These are phyloP conservation scores for Trichonephila inaurata DNA, from an alignment of 1,140 invertebrate genomes.

Conservation along the genomic window DNA sequence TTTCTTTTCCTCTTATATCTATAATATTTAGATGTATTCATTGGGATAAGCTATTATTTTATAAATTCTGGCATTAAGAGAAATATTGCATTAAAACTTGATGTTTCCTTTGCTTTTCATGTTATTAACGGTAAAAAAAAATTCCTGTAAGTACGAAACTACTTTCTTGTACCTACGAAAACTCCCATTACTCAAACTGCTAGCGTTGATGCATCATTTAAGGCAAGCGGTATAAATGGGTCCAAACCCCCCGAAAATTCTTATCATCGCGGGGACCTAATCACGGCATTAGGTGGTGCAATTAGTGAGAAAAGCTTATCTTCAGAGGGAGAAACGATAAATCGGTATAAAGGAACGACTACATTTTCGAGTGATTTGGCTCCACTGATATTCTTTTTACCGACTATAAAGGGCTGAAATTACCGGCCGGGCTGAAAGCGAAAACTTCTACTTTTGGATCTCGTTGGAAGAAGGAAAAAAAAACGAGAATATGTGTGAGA, in stretches of 20 bases:
- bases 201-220: not conserved
- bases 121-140: too few relatives aligned
- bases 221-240: not conserved
- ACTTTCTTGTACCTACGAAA: not conserved
- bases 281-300: not conserved
- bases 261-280: not conserved
- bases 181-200: not conserved
- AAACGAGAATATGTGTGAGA: not conserved
- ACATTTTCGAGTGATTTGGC: conserved; percentile 1
- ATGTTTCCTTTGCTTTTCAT: too few relatives aligned
- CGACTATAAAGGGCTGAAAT: conserved; percentile 1
- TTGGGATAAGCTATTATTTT: too few relatives aligned
- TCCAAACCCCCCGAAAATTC: not conserved
- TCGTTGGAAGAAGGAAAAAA: not conserved
- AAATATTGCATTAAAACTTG: too few relatives aligned
- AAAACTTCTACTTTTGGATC: too few relatives aligned
- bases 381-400: not conserved
- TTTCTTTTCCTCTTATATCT: too few relatives aligned
- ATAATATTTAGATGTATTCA: too few relatives aligned
- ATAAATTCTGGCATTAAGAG: too few relatives aligned
- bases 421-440: not conserved
- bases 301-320: conserved; percentile 13
- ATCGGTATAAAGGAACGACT: conserved; percentile 11
- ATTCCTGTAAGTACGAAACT: too few relatives aligned
- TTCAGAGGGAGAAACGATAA: not conserved